A percentile compares a stretch with the other conserved stretches of the same genome.
phyloP scores from a whole-genome alignment of 1,140 invertebrate species.

The Drosophila ironensis region DNA sequence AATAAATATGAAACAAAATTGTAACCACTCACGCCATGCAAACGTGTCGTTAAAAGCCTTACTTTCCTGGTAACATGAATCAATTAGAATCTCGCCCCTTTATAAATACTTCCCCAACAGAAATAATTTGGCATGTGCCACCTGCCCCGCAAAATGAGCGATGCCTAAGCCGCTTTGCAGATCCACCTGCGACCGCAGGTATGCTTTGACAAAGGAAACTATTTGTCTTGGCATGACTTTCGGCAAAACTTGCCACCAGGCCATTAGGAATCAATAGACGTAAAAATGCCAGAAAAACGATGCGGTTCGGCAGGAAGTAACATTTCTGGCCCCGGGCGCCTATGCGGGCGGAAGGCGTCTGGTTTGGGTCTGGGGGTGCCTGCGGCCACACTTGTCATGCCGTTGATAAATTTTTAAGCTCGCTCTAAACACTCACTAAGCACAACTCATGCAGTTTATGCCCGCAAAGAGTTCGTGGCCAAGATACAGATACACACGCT shows the following conservation, averaged over 20 bases:
- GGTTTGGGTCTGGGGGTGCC: slow-evolving; percentile 13
- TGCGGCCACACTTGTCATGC: slow-evolving; percentile 73
- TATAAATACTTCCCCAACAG: slow-evolving; percentile 34
- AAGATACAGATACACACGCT: slow-evolving; percentile 28
- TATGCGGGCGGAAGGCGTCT: not conserved
- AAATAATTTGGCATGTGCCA: slow-evolving; percentile 33
- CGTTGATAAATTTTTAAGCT: slow-evolving; percentile 75
- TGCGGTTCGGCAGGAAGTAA: slow-evolving; percentile 20
- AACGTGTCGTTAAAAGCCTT: too few species aligned
- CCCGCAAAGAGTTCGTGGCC: slow-evolving; percentile 40
- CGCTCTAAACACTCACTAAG: slow-evolving; percentile 75
- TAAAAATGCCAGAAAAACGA: slow-evolving; percentile 70
- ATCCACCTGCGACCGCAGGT: slow-evolving; percentile 46
- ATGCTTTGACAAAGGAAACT: slow-evolving; percentile 75
- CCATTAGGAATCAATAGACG: slow-evolving; percentile 69
- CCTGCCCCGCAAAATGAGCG: not conserved
- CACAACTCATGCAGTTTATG: slow-evolving; percentile 75
- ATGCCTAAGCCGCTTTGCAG: not conserved
- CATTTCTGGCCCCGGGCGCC: slow-evolving; percentile 39
- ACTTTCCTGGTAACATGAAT: too few species aligned
- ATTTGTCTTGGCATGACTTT: slow-evolving; percentile 71
- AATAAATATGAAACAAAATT: too few species aligned
- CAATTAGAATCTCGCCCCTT: too few species aligned
- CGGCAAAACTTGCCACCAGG: slow-evolving; percentile 38
- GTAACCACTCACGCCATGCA: too few species aligned